Percentiles rank a stretch among this genome's conserved stretches.
These are phyloP conservation scores for Dione vanillae DNA, from an alignment of 2,888 invertebrate species.

Conservation along the genomic window DNA sequence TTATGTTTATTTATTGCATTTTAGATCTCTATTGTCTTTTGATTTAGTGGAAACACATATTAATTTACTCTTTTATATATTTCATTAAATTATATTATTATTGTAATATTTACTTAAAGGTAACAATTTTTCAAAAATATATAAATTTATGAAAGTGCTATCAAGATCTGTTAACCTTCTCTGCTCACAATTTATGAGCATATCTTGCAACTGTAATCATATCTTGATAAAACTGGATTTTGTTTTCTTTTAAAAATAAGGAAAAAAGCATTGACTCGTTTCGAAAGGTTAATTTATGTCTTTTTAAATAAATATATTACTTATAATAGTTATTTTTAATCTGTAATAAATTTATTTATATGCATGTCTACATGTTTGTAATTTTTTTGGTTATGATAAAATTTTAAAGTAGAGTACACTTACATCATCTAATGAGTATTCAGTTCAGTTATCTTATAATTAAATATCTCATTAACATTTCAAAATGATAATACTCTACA, in stretches of 20 bases:
- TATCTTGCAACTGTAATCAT: too few species aligned
- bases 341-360: not conserved
- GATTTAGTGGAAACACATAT: too few species aligned
- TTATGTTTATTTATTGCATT: too few species aligned
- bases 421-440: conserved; percentile 19
- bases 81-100: too few species aligned
- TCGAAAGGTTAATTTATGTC: too few species aligned
- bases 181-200: not conserved
- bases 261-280: not conserved
- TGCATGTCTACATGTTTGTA: not conserved
- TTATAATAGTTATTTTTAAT: not conserved
- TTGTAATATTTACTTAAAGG: too few species aligned
- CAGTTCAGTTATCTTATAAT: conserved; percentile 18
- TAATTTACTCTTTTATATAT: too few species aligned
- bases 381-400: conserved; percentile 1
- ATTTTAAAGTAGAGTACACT: not conserved
- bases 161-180: not conserved
- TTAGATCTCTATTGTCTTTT: too few species aligned
- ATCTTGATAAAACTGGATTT: too few species aligned
- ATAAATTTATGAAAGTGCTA: too few species aligned
- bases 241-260: not conserved
- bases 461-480: conserved; percentile 25
- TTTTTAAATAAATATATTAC: not conserved
- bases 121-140: too few species aligned
- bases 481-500: conserved; percentile 12